Evolutionary conservation across 2,888 invertebrate species (phyloP), one percentile per base, ranked within the genome.

Genomic region (Anarsia innoxiella): DNA sequence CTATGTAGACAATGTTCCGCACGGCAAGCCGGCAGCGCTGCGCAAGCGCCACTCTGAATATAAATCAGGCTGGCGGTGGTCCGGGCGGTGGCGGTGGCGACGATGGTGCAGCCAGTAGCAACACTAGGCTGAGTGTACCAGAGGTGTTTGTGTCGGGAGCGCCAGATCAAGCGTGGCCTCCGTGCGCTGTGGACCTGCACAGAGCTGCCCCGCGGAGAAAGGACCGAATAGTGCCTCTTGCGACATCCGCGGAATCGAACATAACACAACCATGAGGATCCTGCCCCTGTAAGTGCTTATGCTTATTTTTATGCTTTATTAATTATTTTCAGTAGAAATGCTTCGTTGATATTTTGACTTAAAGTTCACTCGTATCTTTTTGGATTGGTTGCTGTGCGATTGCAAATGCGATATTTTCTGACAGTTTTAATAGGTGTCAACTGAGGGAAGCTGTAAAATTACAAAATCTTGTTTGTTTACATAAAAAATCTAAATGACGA

Each of bases 131-230:
- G 54, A 42, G 44, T 48, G 56, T 58, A 60, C 49, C 44, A 53
- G 57, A 53, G 37, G 63, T 62, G 64, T 59, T 50, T 53, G 57
- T 47, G 59, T 53, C 53, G 41, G 59, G 56, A 54, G 59, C 63
- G 56, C 48, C 80, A 82, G 71, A 79, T 65, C 71, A 70, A 68
- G 62, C 69, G 77, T 71, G 74, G 74, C 74, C 73, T 62, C 76
- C 71, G 76, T 59, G 55, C 67, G 66, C 59, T 59, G 67, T 65
- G 66, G 73, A 82, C 82, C 79, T 77, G 66, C 67, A 65, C 64
- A 53, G 51, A 63, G 54, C 59, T 61, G 62, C 62, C 53, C 51
- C 60, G 58, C 55, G 65, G 71, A 76, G 73, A 76, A 73, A 77
- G 70, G 69, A 73, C 54, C 57, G 54, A 61, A 48, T 48, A 54